Conservation (phyloP, 2,113 vertebrate genomes). For the Ramphastos sulfuratus region DNA sequence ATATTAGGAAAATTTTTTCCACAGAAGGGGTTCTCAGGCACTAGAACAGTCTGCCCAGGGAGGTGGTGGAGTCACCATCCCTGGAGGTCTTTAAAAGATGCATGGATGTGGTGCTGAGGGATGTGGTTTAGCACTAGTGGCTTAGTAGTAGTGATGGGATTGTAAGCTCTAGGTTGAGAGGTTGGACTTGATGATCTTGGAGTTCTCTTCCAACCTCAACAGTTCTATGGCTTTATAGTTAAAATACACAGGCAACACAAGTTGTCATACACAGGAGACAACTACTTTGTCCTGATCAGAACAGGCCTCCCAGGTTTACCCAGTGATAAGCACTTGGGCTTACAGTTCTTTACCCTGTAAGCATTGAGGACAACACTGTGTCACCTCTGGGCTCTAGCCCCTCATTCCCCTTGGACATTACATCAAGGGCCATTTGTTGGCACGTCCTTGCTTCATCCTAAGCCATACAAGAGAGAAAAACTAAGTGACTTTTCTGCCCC, state of each 20-base stretch:
- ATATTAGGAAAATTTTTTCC: too few relatives aligned
- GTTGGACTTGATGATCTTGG: too few relatives aligned
- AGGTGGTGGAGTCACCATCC: too few relatives aligned
- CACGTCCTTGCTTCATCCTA: neutral
- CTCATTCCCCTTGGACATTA: neutral
- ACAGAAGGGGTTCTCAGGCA: too few relatives aligned
- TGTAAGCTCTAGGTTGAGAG: too few relatives aligned
- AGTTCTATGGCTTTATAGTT: neutral
- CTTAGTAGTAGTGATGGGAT: too few relatives aligned
- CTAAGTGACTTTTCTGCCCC: neutral
- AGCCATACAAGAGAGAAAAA: neutral
- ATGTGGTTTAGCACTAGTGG: too few relatives aligned
- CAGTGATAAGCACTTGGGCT: neutral
- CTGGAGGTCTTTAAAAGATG: too few relatives aligned
- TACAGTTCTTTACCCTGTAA: neutral
- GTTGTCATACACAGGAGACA: neutral
- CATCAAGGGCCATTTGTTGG: neutral
- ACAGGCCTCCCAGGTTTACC: neutral
- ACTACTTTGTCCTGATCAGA: neutral
- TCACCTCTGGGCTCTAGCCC: neutral
- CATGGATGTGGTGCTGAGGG: too few relatives aligned
- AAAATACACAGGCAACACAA: neutral
- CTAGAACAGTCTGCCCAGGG: too few relatives aligned
- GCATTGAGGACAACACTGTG: neutral
- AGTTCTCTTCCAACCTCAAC: too few relatives aligned